Evolutionary conservation across 1,140 invertebrate species (phyloP).

Genomic region (Amphibalanus amphitrite): DNA sequence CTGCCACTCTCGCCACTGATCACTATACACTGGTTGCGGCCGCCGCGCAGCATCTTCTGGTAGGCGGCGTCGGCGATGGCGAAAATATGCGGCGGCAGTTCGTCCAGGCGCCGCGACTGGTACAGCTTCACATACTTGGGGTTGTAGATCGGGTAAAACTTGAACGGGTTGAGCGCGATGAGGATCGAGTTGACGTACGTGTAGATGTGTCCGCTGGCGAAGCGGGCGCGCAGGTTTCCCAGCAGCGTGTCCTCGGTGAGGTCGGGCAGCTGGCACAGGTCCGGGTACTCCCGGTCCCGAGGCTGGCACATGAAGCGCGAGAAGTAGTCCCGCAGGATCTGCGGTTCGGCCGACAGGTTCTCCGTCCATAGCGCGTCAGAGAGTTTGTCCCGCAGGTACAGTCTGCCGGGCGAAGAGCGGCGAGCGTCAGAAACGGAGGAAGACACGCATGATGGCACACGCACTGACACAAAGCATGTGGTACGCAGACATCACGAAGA

Average conservation of each 20-base stretch:
- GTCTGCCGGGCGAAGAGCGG: conserved; percentile 37
- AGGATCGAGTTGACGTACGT: conserved; percentile 92
- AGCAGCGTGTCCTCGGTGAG: conserved; percentile 82
- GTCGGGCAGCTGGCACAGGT: conserved; percentile 85
- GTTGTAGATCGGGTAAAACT: conserved; percentile 93
- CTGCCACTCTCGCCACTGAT: conserved; percentile 75
- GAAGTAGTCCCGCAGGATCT: conserved; percentile 75
- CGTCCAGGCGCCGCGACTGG: conserved; percentile 70
- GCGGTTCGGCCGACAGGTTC: conserved; percentile 63
- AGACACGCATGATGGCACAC: too few species aligned
- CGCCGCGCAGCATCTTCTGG: conserved; percentile 78
- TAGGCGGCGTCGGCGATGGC: conserved; percentile 91
- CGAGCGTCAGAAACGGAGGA: too few species aligned
- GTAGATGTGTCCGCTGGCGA: conserved; percentile 82
- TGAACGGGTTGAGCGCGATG: conserved; percentile 66
- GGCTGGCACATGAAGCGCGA: conserved; percentile 79
- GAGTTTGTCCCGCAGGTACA: conserved; percentile 66
- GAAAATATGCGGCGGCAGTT: conserved; percentile 92
- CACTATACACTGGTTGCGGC: conserved; percentile 85
- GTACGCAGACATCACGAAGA: too few species aligned
- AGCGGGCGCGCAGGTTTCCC: conserved; percentile 74
- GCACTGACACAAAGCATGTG: too few species aligned
- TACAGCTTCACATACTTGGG: conserved; percentile 93
- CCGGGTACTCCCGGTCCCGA: conserved; percentile 51
- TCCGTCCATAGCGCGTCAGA: conserved; percentile 58